Evolutionary conservation across 2,888 invertebrate species (phyloP).

Genomic region (Cataglyphis rosenhaueri): DNA sequence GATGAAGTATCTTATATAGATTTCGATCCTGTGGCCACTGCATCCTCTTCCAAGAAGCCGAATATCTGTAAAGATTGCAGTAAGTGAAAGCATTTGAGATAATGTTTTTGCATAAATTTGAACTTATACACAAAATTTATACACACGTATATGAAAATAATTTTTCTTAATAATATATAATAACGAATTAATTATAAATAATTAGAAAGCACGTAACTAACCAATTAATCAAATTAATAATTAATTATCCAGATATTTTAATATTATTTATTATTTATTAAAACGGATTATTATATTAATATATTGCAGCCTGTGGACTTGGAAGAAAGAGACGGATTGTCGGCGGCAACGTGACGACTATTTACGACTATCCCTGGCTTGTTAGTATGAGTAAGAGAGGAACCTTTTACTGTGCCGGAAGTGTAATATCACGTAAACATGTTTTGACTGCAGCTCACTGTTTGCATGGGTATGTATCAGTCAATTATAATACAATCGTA

Average conservation of each 20-base stretch:
- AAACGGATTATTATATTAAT: neutral
- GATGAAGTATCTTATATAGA: conserved; percentile 75
- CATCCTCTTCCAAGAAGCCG: conserved; percentile 71
- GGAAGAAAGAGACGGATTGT: conserved; percentile 89
- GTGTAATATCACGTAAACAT: conserved; percentile 90
- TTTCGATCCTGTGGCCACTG: conserved; percentile 67
- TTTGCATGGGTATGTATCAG: conserved; percentile 88
- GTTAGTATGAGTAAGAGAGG: conserved; percentile 90
- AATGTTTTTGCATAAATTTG: neutral
- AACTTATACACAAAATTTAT: neutral
- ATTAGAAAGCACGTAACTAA: neutral
- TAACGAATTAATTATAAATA: neutral
- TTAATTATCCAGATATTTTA: neutral
- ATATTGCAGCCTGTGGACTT: conserved; percentile 87
- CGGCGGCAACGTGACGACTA: conserved; percentile 89
- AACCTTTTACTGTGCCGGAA: conserved; percentile 90
- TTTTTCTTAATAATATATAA: neutral
- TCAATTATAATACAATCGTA: neutral
- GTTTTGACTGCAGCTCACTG: conserved; percentile 93
- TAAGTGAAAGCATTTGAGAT: conserved; percentile 70
- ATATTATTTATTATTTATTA: neutral
- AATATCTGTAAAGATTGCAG: conserved; percentile 81
- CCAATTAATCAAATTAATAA: neutral
- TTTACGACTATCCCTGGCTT: conserved; percentile 92
- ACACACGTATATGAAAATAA: neutral